A percentile compares a stretch with the other conserved stretches of the same genome.
These are phyloP conservation scores for Chionoecetes opilio DNA, from an alignment of 1,140 invertebrate genomes.

Conservation along the genomic window DNA sequence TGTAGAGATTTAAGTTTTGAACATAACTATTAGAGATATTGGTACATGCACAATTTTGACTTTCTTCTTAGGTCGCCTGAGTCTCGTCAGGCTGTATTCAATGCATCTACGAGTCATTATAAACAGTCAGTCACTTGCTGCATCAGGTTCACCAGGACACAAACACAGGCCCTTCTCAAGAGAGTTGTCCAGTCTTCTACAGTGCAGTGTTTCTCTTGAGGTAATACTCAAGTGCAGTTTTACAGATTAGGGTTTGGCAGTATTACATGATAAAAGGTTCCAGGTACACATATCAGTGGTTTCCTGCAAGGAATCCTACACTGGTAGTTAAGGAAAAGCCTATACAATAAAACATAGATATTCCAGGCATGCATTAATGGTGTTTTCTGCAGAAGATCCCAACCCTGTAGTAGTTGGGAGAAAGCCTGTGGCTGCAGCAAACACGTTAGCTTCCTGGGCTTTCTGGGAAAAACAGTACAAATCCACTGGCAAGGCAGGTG, in stretches of 20 bases:
- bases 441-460: slow-evolving; percentile 4
- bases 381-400: neutral
- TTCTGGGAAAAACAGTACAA: slow-evolving; percentile 66
- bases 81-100: neutral
- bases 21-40: neutral
- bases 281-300: neutral
- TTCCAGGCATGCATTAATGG: neutral
- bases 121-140: neutral
- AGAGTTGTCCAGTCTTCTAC: neutral
- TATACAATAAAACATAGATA: neutral
- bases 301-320: neutral
- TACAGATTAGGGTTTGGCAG: neutral
- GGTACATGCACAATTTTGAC: neutral
- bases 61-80: neutral
- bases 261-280: slow-evolving; percentile 9
- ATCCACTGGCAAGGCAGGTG: slow-evolving; percentile 40
- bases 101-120: neutral
- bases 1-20: neutral
- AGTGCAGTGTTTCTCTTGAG: slow-evolving; percentile 2
- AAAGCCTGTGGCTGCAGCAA: slow-evolving; percentile 14
- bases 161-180: neutral
- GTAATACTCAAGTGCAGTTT: neutral
- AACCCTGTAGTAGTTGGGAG: neutral
- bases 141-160: neutral
- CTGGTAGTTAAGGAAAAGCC: neutral